Evolutionary conservation across 2,113 vertebrate species (phyloP).

Genomic region (Himantopus leucocephalus): DNA sequence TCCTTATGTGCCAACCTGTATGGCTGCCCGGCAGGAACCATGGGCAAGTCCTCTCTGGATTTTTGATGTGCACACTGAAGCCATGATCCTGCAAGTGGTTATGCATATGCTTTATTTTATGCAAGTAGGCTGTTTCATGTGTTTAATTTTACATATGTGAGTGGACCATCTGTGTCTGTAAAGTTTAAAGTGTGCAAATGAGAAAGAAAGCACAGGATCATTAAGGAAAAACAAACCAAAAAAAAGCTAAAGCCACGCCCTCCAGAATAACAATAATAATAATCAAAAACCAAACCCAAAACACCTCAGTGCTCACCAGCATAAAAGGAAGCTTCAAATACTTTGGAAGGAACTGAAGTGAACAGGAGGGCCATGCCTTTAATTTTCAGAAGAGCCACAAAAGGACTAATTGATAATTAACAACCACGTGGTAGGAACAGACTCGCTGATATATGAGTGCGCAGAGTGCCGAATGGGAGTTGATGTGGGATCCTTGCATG

Average conservation of each 20-base stretch:
- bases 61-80: background rate
- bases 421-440: background rate
- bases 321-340: background rate
- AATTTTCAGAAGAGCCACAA: background rate
- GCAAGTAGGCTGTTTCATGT: background rate
- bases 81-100: background rate
- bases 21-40: background rate
- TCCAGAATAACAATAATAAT: background rate
- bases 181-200: background rate
- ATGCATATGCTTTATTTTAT: background rate
- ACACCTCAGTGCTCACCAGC: rapidly evolving
- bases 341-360: background rate
- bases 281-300: background rate
- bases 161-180: background rate
- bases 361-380: background rate
- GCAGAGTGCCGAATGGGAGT: background rate
- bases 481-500: background rate
- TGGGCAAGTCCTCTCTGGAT: background rate
- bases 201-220: background rate
- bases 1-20: background rate
- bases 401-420: background rate
- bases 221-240: background rate
- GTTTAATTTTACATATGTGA: background rate
- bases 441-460: background rate
- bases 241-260: rapidly evolving